Evolutionary conservation across 2,888 invertebrate genomes (phyloP).

Genomic region (Drosophila tripunctata): DNA sequence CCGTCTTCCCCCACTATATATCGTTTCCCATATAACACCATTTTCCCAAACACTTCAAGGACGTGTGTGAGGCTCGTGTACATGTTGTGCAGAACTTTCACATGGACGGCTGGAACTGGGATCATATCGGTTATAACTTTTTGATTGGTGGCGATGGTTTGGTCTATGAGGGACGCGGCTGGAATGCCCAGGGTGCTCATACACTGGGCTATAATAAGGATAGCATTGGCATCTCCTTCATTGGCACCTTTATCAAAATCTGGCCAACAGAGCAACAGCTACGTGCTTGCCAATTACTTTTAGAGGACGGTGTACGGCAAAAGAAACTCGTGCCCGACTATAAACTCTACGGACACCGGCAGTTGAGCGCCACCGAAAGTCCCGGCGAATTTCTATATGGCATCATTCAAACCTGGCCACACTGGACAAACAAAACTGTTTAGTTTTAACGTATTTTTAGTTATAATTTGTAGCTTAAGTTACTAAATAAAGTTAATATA

Average conservation of each 20-base stretch:
- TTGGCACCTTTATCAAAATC: constrained; percentile 88
- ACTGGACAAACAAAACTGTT: constrained; percentile 84
- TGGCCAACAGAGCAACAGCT: constrained; percentile 86
- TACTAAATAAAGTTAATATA: too few relatives aligned
- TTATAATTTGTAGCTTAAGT: background rate
- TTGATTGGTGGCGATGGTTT: constrained; percentile 91
- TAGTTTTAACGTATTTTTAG: constrained; percentile 1
- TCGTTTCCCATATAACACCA: background rate
- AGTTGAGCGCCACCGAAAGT: constrained; percentile 88
- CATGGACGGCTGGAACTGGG: constrained; percentile 87
- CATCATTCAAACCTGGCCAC: constrained; percentile 88
- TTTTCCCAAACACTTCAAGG: constrained; percentile 76
- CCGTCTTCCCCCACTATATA: background rate
- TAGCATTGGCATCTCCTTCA: constrained; percentile 90
- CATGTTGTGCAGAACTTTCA: constrained; percentile 87
- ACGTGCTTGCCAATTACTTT: constrained; percentile 86
- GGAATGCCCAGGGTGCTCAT: constrained; percentile 90
- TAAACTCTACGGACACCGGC: constrained; percentile 88
- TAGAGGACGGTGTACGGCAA: constrained; percentile 87
- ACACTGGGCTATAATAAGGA: constrained; percentile 88
- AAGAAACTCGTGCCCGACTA: constrained; percentile 88
- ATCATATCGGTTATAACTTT: constrained; percentile 91
- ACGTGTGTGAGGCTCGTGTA: constrained; percentile 85
- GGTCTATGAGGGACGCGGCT: constrained; percentile 90
- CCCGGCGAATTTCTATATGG: constrained; percentile 88